phyloP scores from a whole-genome alignment of 2,888 invertebrate species.

The Epistrophe grossulariae region DNA sequence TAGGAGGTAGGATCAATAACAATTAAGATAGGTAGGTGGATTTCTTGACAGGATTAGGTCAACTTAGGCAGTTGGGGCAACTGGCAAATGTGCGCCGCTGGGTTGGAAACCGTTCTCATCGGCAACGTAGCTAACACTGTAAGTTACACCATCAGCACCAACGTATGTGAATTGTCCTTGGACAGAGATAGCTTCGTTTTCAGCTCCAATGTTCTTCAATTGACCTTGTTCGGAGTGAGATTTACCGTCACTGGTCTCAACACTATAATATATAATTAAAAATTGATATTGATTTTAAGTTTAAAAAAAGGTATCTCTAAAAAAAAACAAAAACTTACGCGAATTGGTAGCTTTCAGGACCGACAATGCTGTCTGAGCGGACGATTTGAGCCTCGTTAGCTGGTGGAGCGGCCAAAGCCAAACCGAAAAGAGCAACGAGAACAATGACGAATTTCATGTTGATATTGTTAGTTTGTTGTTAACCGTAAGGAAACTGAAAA shows the following conservation, averaged over 20 bases:
- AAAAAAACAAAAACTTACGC: constrained; percentile 52
- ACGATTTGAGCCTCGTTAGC: constrained; percentile 86
- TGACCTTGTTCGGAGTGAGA: constrained; percentile 84
- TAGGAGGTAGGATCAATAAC: constrained; percentile 10
- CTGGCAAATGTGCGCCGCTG: constrained; percentile 84
- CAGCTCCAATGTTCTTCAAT: constrained; percentile 84
- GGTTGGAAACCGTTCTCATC: constrained; percentile 83
- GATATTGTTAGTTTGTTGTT: constrained; percentile 60
- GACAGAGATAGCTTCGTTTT: constrained; percentile 84
- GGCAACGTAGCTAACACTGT: constrained; percentile 84
- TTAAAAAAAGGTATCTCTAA: neutral
- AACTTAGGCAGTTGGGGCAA: constrained; percentile 74
- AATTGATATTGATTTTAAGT: no score
- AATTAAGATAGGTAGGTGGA: constrained; percentile 25
- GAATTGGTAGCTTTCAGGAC: constrained; percentile 58
- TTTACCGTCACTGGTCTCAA: constrained; percentile 84
- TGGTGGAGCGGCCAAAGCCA: constrained; percentile 80
- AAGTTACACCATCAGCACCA: constrained; percentile 85
- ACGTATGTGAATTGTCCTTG: constrained; percentile 84
- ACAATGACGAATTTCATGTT: constrained; percentile 80
- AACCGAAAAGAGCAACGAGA: constrained; percentile 79
- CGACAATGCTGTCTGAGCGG: constrained; percentile 85
- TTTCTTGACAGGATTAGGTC: neutral
- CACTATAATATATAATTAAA: no score
- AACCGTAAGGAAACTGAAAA: constrained; percentile 72